Percentiles rank a stretch among this genome's conserved stretches.
phyloP scores from a whole-genome alignment of 2,888 invertebrate species.

The Biston stratarius region DNA sequence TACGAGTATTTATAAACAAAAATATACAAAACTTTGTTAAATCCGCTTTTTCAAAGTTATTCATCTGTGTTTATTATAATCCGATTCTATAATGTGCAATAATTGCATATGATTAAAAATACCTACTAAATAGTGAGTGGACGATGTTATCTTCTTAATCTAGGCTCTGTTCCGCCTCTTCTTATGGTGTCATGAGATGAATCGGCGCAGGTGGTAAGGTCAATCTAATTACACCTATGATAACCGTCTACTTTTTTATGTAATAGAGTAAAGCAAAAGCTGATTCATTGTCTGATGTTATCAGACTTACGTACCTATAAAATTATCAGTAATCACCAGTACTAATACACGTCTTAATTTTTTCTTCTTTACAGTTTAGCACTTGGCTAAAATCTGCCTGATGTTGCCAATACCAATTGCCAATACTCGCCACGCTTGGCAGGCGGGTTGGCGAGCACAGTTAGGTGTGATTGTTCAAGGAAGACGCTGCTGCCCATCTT shows the following conservation, averaged over 20 bases:
- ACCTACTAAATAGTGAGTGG: slow-evolving; percentile 19
- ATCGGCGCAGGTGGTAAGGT: slow-evolving; percentile 14
- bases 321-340: too few species aligned
- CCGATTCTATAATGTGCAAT: slow-evolving; percentile 8
- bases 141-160: slow-evolving; percentile 11
- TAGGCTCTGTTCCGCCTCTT: slow-evolving; percentile 2
- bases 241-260: not conserved
- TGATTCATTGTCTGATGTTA: not conserved
- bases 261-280: not conserved
- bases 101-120: slow-evolving; percentile 20
- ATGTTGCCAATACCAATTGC: too few species aligned
- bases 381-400: too few species aligned
- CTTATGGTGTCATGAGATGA: slow-evolving; percentile 4
- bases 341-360: too few species aligned
- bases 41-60: not conserved
- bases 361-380: too few species aligned
- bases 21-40: too few species aligned
- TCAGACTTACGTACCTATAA: too few species aligned
- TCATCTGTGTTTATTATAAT: not conserved
- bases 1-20: too few species aligned
- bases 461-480: too few species aligned
- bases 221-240: slow-evolving; percentile 7
- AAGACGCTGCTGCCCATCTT: too few species aligned
- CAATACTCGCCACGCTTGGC: too few species aligned
- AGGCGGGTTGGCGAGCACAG: too few species aligned